phyloP scores from a whole-genome alignment of 2,888 invertebrate genomes.

The Clivina fossor region DNA sequence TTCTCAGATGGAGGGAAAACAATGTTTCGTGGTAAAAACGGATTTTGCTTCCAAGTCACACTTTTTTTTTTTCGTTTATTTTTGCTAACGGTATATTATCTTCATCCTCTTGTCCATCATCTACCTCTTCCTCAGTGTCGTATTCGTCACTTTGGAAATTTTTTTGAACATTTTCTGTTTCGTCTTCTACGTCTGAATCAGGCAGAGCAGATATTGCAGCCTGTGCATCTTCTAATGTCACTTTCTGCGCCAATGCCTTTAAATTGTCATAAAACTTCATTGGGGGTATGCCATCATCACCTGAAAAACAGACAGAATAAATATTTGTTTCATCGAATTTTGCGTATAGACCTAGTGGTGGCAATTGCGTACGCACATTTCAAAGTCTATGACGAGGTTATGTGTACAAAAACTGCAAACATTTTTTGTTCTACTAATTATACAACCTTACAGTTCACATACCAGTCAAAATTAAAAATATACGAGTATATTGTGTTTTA shows the following conservation, averaged over 20 bases:
- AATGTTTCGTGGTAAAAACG: constrained; percentile 2
- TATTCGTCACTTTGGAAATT: constrained; percentile 16
- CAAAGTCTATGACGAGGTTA: background rate
- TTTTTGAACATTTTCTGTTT: constrained; percentile 11
- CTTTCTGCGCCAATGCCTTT: constrained; percentile 13
- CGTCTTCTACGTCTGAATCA: constrained; percentile 23
- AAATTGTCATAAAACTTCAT: constrained; percentile 13
- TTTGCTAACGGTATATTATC: constrained; percentile 5
- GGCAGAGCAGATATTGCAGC: constrained; percentile 15
- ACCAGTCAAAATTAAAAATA: no score
- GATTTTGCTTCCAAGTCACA: constrained; percentile 5
- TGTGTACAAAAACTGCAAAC: background rate
- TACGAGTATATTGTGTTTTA: no score
- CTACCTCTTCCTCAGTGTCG: constrained; percentile 12
- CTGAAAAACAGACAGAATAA: constrained; percentile 8
- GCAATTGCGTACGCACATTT: constrained; percentile 14
- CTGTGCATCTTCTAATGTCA: constrained; percentile 8
- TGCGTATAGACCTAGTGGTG: background rate
- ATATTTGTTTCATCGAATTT: constrained; percentile 8
- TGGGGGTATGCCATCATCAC: constrained; percentile 4
- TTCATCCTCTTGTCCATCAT: constrained; percentile 1
- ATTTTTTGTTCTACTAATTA: no score
- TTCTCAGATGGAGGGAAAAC: constrained; percentile 8
- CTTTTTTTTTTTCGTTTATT: no score
- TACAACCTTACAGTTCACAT: no score